Percentiles rank a stretch among this genome's conserved stretches.
These are phyloP conservation scores for Urophycis tenuis DNA, from an alignment of 2,797 vertebrate genomes.

Conservation along the genomic window DNA sequence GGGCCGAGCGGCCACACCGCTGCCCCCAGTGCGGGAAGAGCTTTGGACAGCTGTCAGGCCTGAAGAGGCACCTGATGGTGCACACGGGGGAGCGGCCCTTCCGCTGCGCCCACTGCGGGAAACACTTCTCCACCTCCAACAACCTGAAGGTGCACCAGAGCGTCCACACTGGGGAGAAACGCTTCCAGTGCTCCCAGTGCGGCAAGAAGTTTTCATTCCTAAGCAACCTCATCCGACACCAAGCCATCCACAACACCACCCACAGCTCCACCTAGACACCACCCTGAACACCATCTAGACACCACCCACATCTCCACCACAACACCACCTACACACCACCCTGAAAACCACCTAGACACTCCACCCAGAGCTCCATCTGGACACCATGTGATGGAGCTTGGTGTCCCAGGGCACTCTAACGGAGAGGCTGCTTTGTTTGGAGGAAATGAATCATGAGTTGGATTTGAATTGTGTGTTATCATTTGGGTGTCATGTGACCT, in stretches of 20 bases:
- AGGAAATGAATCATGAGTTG: too few relatives aligned
- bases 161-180: constrained; percentile 56
- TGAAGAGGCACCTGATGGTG: constrained; percentile 57
- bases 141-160: constrained; percentile 60
- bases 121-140: constrained; percentile 53
- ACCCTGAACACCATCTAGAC: neutral
- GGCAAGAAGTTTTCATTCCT: constrained; percentile 57
- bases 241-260: constrained; percentile 39
- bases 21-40: constrained; percentile 54
- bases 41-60: constrained; percentile 53
- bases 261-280: constrained; percentile 14
- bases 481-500: too few relatives aligned
- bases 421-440: too few relatives aligned
- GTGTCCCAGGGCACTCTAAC: too few relatives aligned
- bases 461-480: neutral
- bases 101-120: constrained; percentile 52
- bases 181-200: constrained; percentile 53
- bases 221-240: constrained; percentile 56
- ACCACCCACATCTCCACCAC: neutral
- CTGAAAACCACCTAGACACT: neutral
- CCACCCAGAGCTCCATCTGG: neutral
- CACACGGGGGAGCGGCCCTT: constrained; percentile 54
- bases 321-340: neutral
- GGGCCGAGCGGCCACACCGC: constrained; percentile 49
- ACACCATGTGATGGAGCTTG: too few relatives aligned